Evolutionary conservation across 2,113 vertebrate genomes (phyloP), one percentile per base, ranked within the genome.

Genomic region (Castor canadensis): DNA sequence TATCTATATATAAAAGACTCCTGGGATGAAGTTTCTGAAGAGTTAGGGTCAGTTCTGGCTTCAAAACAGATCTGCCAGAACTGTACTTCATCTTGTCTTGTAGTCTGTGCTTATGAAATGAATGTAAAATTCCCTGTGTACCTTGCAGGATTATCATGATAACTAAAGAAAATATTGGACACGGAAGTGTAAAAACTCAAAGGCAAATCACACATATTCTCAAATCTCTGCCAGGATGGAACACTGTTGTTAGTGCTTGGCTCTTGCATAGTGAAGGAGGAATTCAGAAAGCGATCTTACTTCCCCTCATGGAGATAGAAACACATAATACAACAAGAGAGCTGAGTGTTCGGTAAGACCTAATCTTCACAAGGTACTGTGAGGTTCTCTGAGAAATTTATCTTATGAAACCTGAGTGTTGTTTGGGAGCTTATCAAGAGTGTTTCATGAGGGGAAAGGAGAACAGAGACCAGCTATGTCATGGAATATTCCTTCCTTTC

Each of bases 401-500:
- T 76, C 89, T 91, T 79, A 35, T 45, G 89, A 95, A 97, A 96
- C 86, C 69, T 3, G 79, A 96, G 91, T 56, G 73, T 22, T 60
- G 45, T 62, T 95, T 76, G 82, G 84, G 89, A 97, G 91, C 95
- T 96, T 96, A 96, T 97, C 97, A 60, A 88, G 60, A 95, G 80
- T 9, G 38, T 94, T 93, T 97, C 54, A 10, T 12, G 76, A 95
- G 86, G 81, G 54, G 66, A 96, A 92, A 86, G 58, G 72, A 93
- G 89, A 87, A 47, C 94, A 87, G 92, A 89, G 95, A 89, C 64
- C 17, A 10, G 92, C 47, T 24, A 6, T 96, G 96, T 97, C 97
- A 98, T 96, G 97, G 97, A 98, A 98, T 97, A 96, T 97, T 97
- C 96, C 97, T 97, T 83, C 69, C 84, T 93, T 87, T 82, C 97